These are phyloP conservation scores for Episyrphus balteatus DNA, from an alignment of 1,140 invertebrate genomes.

Conservation along the genomic window DNA sequence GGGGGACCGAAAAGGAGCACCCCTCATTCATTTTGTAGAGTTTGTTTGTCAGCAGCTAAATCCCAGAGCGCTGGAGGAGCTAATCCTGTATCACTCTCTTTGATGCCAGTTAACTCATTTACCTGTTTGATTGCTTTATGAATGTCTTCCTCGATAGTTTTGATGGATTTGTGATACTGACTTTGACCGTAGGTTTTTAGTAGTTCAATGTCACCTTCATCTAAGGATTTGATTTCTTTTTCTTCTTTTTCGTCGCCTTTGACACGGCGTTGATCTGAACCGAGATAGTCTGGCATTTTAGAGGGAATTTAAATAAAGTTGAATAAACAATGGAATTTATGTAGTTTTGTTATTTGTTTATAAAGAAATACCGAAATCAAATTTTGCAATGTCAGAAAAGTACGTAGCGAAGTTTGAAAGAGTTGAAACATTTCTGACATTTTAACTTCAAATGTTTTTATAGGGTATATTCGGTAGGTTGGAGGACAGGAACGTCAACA, in stretches of 20 bases:
- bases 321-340: no score
- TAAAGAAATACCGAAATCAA: no score
- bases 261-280: conserved; percentile 91
- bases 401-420: no score
- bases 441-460: no score
- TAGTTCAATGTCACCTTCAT: conserved; percentile 96
- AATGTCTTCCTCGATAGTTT: conserved; percentile 90
- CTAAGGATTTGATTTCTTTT: conserved; percentile 92
- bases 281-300: conserved; percentile 92
- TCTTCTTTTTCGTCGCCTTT: conserved; percentile 79
- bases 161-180: conserved; percentile 93
- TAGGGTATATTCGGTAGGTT: no score
- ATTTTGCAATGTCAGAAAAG: no score
- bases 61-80: conserved; percentile 98
- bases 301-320: conserved; percentile 3
- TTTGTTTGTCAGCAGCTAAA: conserved; percentile 97
- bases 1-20: conserved; percentile 97
- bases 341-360: no score
- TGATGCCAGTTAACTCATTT: conserved; percentile 94
- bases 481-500: no score
- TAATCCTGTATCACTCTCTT: conserved; percentile 86
- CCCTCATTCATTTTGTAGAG: conserved; percentile 95
- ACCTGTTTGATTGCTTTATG: conserved; percentile 92
- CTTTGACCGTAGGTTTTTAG: conserved; percentile 97
- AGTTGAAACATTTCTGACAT: no score